Base-by-base conservation (phyloP, 1,140 invertebrate species). In the Lanistes nyassanus region DNA sequence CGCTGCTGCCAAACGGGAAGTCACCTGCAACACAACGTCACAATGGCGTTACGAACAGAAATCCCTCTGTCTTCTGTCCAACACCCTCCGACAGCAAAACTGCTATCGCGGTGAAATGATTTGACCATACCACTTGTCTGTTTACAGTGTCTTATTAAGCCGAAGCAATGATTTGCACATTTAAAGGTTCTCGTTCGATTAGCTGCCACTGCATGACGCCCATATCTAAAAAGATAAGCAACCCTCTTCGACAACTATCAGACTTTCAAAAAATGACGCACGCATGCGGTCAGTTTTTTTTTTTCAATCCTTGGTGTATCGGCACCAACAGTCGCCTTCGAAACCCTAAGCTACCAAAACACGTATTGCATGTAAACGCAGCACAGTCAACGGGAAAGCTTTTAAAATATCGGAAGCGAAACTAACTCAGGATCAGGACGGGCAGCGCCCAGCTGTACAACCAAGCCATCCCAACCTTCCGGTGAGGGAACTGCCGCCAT, bases 1-100 rank as follows among this genome's bases (percentile, higher is more conserved):
- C 77, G 60, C 79, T 80, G 74, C 79, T 80, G 39, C 76, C 78
- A 39, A 75, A 77, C 9, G 77, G 69, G 55, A 75, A 79, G 31
- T 77, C 77, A 47, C 77, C 80, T 81, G 77, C 19, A 79, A 76
- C 64, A 65, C n/a, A 65, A 65, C 47, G 75, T 42, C 64, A n/a
- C 58, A 70, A 68, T 2, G 29, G 2, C 23, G 21, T 16, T 37
- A 36, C 11, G 21, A 36, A 29, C 1, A 36, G 26, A 9, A 23
- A 37, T 26, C 0, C 42, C 3, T 36, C 31, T 5, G 34, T 9
- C 16, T 23, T 16, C 19, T 36, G 21, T 3, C 37, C 23, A n/a
- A 29, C 21, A 23, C 9, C 23, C 9, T 56, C 39, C 21, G 7
- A 73, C 23, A 73, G n/a, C 3, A 55, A 31, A 0, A 4, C 26